Evolutionary conservation across 2,888 invertebrate species (phyloP).

Genomic region (Pasiphila rectangulata): DNA sequence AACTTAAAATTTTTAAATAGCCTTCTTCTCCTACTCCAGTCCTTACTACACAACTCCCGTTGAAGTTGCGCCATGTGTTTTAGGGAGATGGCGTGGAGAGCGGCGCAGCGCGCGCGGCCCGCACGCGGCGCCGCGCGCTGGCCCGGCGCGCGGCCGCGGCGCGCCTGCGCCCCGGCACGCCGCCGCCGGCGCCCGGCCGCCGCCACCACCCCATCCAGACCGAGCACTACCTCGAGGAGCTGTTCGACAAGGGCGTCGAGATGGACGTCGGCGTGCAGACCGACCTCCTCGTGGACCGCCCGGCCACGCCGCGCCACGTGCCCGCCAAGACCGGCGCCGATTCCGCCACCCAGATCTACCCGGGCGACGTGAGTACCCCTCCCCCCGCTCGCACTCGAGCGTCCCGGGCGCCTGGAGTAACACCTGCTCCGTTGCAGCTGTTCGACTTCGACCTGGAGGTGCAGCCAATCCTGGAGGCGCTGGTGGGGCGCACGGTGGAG

Average conservation of each 20-base stretch:
- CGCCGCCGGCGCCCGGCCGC: slow-evolving; percentile 90
- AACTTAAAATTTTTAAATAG: too few species aligned
- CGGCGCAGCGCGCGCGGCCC: slow-evolving; percentile 56
- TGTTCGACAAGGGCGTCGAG: slow-evolving; percentile 87
- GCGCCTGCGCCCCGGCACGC: slow-evolving; percentile 84
- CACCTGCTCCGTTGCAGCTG: slow-evolving; percentile 73
- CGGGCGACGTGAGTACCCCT: slow-evolving; percentile 89
- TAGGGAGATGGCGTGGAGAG: slow-evolving; percentile 73
- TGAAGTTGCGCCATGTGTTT: neutral
- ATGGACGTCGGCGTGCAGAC: slow-evolving; percentile 91
- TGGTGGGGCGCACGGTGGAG: slow-evolving; percentile 94
- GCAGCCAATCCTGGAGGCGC: slow-evolving; percentile 91
- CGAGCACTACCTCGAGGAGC: slow-evolving; percentile 93
- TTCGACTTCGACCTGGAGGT: slow-evolving; percentile 97
- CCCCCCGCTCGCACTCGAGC: neutral
- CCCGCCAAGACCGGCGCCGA: slow-evolving; percentile 91
- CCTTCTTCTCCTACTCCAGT: too few species aligned
- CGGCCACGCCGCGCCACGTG: slow-evolving; percentile 88
- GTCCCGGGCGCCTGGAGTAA: neutral
- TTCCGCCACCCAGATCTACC: slow-evolving; percentile 91
- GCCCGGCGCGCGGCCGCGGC: slow-evolving; percentile 88
- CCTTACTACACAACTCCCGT: too few species aligned
- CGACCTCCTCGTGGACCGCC: slow-evolving; percentile 91
- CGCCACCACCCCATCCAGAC: slow-evolving; percentile 94
- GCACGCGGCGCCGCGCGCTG: slow-evolving; percentile 84